A percentile compares a stretch with the other conserved stretches of the same genome.
phyloP scores from a whole-genome alignment of 2,113 vertebrate species.

The Istiophorus platypterus region DNA sequence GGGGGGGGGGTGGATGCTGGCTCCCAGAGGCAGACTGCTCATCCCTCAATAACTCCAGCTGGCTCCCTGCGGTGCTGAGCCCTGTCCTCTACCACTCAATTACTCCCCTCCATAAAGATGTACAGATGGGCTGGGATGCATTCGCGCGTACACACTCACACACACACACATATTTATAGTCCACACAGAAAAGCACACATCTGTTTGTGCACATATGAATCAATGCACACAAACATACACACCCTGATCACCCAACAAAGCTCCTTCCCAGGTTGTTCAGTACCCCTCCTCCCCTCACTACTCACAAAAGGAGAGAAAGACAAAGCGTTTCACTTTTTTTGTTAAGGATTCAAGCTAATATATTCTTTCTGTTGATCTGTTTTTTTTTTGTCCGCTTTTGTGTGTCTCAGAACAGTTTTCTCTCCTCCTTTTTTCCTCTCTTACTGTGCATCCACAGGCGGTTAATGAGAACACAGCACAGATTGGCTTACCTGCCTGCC shows the following conservation, averaged over 20 bases:
- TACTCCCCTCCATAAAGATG: slow-evolving; percentile 76
- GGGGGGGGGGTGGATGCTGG: slow-evolving; percentile 28
- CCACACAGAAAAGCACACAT: slow-evolving; percentile 21
- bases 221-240: slow-evolving; percentile 18
- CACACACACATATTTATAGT: slow-evolving; percentile 9
- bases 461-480: slow-evolving; percentile 69
- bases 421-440: background rate
- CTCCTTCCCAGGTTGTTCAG: slow-evolving; percentile 4
- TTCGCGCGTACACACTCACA: slow-evolving; percentile 20
- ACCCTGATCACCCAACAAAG: slow-evolving; percentile 25
- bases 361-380: background rate
- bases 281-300: slow-evolving; percentile 10
- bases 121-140: slow-evolving; percentile 73
- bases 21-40: slow-evolving; percentile 77
- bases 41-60: slow-evolving; percentile 79
- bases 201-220: slow-evolving; percentile 6
- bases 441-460: slow-evolving; percentile 64
- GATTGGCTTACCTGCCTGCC: slow-evolving; percentile 67
- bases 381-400: background rate
- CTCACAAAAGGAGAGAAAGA: slow-evolving; percentile 19
- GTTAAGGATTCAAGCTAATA: slow-evolving; percentile 25
- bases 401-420: slow-evolving; percentile 4
- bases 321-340: slow-evolving; percentile 27
- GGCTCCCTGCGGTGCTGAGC: slow-evolving; percentile 76
- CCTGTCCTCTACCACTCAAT: slow-evolving; percentile 80